Evolutionary conservation across 2,888 invertebrate genomes (phyloP), one percentile per base, ranked within the genome.

Genomic region (Agelastica alni): DNA sequence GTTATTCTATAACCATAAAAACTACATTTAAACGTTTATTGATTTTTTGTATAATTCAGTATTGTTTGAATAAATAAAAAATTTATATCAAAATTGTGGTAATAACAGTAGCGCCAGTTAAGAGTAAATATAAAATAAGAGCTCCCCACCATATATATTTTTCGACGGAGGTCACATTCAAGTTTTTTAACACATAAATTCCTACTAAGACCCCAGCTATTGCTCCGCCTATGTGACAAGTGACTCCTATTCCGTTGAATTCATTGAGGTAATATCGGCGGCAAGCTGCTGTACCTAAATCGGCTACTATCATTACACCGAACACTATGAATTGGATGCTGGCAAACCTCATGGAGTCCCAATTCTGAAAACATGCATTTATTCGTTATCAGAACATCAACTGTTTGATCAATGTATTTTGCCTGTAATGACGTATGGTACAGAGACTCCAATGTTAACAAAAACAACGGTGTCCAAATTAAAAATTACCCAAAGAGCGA

Each of bases 271-370:
- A 80, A 75, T 94, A 93, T n/a, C 93, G 82, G 71, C 91, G 87
- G 78, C 95, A 96, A 16, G 97, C 82, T 0, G 97, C 95, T 6
- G 91, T 86, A 17, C 93, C 91, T 41, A 94, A 80, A 77, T 98
- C 98, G 31, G 88, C 85, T 0, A 81, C 82, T 4, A 90, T 88
- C 61, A 96, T 81, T 5, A 93, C 75, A 0, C 92, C 66, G 70
- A 97, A 91, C 13, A 93, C 84, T 6, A 90, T 71, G 30, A 96
- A 79, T 69, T 96, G 91, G 6, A 92, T 80, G 63, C 90, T 83
- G 1, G 93, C 92, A 72, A 89, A 93, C 71, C 94, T 91, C 96
- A 98, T 97, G 78, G 97, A 93, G 13, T 84, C 80, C 92, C 95
- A 98, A 77, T 98, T 98, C 93, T 93, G 78, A 28, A 80, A 79